These are phyloP conservation scores for Chloropsis cyanopogon DNA, from an alignment of 2,113 vertebrate species.

Conservation along the genomic window DNA sequence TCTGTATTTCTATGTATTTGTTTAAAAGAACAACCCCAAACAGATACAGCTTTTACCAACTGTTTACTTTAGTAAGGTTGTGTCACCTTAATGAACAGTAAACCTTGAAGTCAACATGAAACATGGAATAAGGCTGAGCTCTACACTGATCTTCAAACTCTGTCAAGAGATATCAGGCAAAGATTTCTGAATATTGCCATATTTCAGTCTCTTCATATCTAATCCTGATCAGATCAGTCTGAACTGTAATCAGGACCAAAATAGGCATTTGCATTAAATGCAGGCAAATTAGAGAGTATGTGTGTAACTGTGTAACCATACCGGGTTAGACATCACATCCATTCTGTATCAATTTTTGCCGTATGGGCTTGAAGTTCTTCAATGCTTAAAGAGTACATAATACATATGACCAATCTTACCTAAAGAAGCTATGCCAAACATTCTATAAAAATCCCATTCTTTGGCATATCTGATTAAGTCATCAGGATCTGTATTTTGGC, in stretches of 20 bases:
- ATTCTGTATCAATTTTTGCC: neutral
- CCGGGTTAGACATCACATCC: neutral
- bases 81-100: neutral
- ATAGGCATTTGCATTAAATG: neutral
- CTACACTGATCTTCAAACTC: neutral
- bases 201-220: neutral
- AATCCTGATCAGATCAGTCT: neutral
- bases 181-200: neutral
- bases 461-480: constrained; percentile 96
- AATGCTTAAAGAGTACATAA: neutral
- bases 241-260: neutral
- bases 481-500: constrained; percentile 81
- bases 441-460: constrained; percentile 96
- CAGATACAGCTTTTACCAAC: neutral
- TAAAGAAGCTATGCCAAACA: constrained; percentile 89
- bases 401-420: constrained; percentile 71
- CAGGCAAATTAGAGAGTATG: neutral
- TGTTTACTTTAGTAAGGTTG: neutral
- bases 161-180: neutral
- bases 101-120: neutral
- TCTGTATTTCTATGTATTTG: neutral
- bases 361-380: neutral
- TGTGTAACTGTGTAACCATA: neutral
- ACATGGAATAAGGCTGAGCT: neutral
- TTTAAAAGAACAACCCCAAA: neutral